A percentile compares a stretch with the other conserved stretches of the same genome.
These are phyloP conservation scores for Plectrocnemia conspersa DNA, from an alignment of 1,140 invertebrate genomes.

Conservation along the genomic window DNA sequence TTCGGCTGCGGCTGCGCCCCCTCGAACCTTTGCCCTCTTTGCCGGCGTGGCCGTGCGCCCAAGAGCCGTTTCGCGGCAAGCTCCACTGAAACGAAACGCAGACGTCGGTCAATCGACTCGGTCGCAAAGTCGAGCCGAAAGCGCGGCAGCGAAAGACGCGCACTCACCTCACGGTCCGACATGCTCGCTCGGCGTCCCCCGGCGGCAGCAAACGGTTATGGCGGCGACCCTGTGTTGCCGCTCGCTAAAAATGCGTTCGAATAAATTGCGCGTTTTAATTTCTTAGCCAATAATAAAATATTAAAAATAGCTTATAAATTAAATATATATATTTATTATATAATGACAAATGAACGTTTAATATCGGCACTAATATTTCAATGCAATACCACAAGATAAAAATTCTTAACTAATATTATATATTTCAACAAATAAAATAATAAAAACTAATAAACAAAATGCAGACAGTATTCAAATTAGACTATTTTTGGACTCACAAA, in stretches of 20 bases:
- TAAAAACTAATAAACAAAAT: too few relatives aligned
- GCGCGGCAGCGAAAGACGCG: background rate
- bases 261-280: too few relatives aligned
- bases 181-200: conserved; percentile 34
- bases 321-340: too few relatives aligned
- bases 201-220: conserved; percentile 9
- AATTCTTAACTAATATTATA: too few relatives aligned
- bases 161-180: conserved; percentile 51
- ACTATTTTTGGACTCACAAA: too few relatives aligned
- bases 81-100: conserved; percentile 46
- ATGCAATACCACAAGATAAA: too few relatives aligned
- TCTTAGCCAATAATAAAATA: too few relatives aligned
- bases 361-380: too few relatives aligned
- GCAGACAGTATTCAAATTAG: too few relatives aligned
- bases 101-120: background rate
- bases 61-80: conserved; percentile 49
- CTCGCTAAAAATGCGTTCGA: background rate
- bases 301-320: too few relatives aligned
- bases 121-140: background rate
- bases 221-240: conserved; percentile 6
- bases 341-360: too few relatives aligned
- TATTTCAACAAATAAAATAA: too few relatives aligned
- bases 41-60: conserved; percentile 41
- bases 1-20: conserved; percentile 48
- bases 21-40: conserved; percentile 46